Base-by-base conservation (phyloP, 2,888 invertebrate genomes). In the Cryptus armator region DNA sequence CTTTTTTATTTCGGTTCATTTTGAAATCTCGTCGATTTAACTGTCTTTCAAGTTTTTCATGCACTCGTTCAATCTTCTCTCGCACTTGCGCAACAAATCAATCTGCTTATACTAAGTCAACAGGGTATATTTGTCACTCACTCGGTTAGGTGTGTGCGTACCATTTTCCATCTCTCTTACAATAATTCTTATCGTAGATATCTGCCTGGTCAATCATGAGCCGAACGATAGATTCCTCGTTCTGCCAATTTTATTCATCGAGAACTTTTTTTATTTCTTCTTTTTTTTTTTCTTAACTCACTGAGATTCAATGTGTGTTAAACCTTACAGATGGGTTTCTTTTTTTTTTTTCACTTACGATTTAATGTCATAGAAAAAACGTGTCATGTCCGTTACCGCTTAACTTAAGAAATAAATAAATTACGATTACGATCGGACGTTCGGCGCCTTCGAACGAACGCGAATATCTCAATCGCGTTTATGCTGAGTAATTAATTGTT, bases 331-430 rank as follows among this genome's bases (percentile, higher is more conserved):
- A 19, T 46, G 44, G 62, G 24, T 12, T 46, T 82, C 48, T n/a
- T 83, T 70, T 75, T 83, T 70, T 67, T 59, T 68, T 44, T 66
- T 76, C 59, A 70, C 81, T 81, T 84, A 86, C 59, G 56, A 81
- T 71, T 71, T 64, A 62, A 85, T 67, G 71, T 78, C 75, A 85
- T 76, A 83, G 83, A 85, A 81, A 86, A 88, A 87, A 88, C 86
- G 86, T 90, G 91, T 91, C 91, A 90, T 90, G 91, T 90, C 81
- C 86, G 85, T 87, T 87, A 85, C 87, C 82, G 85, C 86, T 89
- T 89, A 90, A 87, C 86, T 90, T 86, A 89, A 89, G 85, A 87
- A 89, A 90, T 89, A 91, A 92, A 91, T 91, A 90, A 91, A 90
- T 90, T 84, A 88, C 86, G 87, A 87, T 86, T 83, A 86, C 81